Percentiles rank a stretch among this genome's conserved stretches.
Conservation (phyloP, 2,797 vertebrate genomes). For the Artibeus jamaicensis region DNA sequence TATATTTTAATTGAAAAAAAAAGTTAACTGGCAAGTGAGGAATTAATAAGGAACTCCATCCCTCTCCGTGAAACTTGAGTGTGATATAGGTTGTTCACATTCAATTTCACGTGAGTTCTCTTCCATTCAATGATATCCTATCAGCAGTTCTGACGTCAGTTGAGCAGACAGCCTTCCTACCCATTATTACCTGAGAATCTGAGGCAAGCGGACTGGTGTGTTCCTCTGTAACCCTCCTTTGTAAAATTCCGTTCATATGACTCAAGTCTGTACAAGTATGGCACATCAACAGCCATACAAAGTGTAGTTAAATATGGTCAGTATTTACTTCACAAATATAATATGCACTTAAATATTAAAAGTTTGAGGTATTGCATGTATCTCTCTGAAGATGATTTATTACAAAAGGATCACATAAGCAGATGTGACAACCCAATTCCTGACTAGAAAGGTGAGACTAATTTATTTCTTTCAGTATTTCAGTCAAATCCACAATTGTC, state of each 20-base stretch:
- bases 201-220: background rate
- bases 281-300: background rate
- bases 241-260: background rate
- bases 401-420: background rate
- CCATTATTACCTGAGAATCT: background rate
- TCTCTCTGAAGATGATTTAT: background rate
- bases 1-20: background rate
- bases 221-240: background rate
- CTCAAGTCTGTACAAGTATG: background rate
- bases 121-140: background rate
- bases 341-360: background rate
- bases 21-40: background rate
- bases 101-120: background rate
- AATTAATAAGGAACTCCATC: background rate
- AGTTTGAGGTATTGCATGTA: background rate
- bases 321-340: background rate
- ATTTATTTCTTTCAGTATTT: slow-evolving; percentile 4
- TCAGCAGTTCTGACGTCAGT: background rate
- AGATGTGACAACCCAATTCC: background rate
- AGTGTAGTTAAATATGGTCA: background rate
- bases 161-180: background rate
- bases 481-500: background rate
- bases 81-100: background rate
- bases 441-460: background rate
- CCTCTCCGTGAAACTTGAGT: background rate